Evolutionary conservation across 92 coral and sea anemone genomes (phyloP), one percentile per base, ranked within the genome.

Genomic region (Heliopora coerulea): DNA sequence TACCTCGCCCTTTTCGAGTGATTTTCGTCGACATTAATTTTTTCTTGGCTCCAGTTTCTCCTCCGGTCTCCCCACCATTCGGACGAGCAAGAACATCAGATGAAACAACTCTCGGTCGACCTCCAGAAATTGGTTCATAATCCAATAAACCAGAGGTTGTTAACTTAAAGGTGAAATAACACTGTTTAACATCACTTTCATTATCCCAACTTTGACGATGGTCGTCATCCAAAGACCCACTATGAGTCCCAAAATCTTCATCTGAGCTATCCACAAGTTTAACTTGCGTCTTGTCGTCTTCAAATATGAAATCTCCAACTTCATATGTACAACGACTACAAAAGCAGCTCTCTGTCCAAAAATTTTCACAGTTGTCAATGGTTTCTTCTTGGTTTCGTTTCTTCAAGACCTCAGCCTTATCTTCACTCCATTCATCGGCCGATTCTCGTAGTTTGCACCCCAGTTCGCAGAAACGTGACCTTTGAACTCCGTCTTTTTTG

Each of bases 1-100:
- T 11, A 39, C 54, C 54, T 42, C 23, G 35, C 27, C 56, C 72
- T 65, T 29, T 2, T 4, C 49, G 13, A 9, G 26, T 65, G 30
- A 39, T 54, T 11, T 42, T 20, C 17, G 19, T 17, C 49, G 54
- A 35, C 20, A 27, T 1, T 48, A 39, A n/a, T 65, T 54, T 30
- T 28, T 42, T 52, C 72, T 39, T 61, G 2, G 42, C 10, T 33
- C 42, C 2, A 9, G 42, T 34, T 37, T 42, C 41, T 27, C 19
- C 67, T 33, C 34, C 67, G 2, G 72, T 48, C 18, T 29, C 54
- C 8, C 72, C 54, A 19, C 52, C 27, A 33, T 65, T 65, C 2
- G 72, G 72, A 42, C 33, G 72, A 30, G 54, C 18, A 35, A 48
- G 31, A 37, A 35, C 54, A 1, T 39, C 19, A 37, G 13, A 19